These are phyloP conservation scores for Pimpla rufipes DNA, from an alignment of 2,888 invertebrate genomes.

Conservation along the genomic window DNA sequence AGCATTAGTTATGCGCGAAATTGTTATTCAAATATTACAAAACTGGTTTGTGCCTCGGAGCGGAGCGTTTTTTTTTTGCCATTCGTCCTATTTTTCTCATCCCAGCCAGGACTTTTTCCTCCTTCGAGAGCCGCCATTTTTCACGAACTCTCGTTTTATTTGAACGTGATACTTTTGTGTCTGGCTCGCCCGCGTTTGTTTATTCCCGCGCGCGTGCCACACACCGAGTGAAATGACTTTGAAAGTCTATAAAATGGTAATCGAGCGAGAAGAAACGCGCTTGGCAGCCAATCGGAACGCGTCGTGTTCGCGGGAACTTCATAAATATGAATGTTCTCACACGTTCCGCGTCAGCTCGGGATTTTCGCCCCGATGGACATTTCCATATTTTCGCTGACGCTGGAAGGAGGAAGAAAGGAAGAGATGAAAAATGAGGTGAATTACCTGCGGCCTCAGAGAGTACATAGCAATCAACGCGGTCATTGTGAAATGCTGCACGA, in stretches of 20 bases:
- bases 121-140: neutral
- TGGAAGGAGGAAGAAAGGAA: neutral
- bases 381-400: slow-evolving; percentile 1
- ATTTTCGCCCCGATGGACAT: neutral
- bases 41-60: neutral
- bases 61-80: neutral
- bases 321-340: slow-evolving; percentile 31
- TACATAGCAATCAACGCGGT: neutral
- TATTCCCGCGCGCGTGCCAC: neutral
- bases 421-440: neutral
- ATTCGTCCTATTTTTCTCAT: neutral
- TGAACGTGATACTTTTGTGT: neutral
- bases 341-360: neutral
- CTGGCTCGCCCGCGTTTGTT: neutral
- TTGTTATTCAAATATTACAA: neutral
- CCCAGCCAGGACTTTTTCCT: neutral
- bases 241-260: slow-evolving; percentile 39
- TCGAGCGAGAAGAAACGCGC: slow-evolving; percentile 20
- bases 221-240: neutral
- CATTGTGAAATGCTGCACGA: slow-evolving; percentile 6
- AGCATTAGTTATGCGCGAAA: neutral
- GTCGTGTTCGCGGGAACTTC: slow-evolving; percentile 5
- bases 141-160: too few relatives aligned
- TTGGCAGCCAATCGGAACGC: neutral
- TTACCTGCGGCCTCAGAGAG: neutral